A percentile compares a stretch with the other conserved stretches of the same genome.
Evolutionary conservation across 2,113 vertebrate genomes (phyloP).

Genomic region (Macquaria ambigua): DNA sequence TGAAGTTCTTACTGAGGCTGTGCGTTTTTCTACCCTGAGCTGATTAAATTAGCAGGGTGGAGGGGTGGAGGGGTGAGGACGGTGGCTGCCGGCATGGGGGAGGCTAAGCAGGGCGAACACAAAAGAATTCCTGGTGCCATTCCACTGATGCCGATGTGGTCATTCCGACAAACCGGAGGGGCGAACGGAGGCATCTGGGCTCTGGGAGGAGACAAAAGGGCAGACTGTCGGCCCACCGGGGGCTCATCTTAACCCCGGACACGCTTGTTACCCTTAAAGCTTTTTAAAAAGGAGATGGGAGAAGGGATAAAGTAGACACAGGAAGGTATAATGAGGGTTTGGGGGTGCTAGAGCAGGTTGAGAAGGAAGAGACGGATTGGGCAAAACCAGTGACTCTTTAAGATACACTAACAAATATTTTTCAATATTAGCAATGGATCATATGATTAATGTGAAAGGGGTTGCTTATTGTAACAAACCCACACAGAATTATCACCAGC

Average conservation of each 20-base stretch:
- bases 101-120: constrained; percentile 6
- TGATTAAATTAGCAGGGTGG: constrained; percentile 45
- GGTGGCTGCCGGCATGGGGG: constrained; percentile 26
- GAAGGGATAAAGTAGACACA: constrained; percentile 16
- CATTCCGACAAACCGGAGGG: constrained; percentile 30
- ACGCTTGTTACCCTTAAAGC: constrained; percentile 61
- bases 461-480: not conserved
- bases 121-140: constrained; percentile 69
- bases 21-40: constrained; percentile 11
- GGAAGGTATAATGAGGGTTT: constrained; percentile 39
- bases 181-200: constrained; percentile 64
- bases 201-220: constrained; percentile 47
- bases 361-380: not conserved
- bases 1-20: constrained; percentile 17
- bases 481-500: not conserved
- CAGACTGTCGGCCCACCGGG: constrained; percentile 58
- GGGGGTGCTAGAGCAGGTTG: not conserved
- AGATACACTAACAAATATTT: constrained; percentile 11
- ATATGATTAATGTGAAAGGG: not conserved
- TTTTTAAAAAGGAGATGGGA: constrained; percentile 60
- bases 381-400: not conserved
- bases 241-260: constrained; percentile 64
- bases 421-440: not conserved
- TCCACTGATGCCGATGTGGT: constrained; percentile 59
- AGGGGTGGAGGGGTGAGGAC: not conserved